phyloP scores from a whole-genome alignment of 2,888 invertebrate genomes.

The Antheraea assamensis region DNA sequence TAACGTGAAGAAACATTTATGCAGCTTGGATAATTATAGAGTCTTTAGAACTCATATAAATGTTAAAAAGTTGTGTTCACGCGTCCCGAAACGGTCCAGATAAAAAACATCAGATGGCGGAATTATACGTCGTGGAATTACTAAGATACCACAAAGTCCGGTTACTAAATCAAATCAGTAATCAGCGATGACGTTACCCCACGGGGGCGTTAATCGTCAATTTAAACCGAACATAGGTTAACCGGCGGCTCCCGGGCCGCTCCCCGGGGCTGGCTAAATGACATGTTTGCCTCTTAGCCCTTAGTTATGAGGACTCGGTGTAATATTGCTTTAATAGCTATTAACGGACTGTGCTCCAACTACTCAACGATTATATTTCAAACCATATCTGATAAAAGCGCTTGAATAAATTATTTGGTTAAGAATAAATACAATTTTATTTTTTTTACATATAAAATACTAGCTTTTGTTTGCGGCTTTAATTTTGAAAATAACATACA shows the following conservation, averaged over 20 bases:
- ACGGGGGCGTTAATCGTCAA: slow-evolving; percentile 55
- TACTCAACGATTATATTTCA: background rate
- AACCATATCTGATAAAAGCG: background rate
- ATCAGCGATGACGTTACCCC: slow-evolving; percentile 19
- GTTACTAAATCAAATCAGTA: slow-evolving; percentile 22
- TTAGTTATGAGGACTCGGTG: slow-evolving; percentile 7
- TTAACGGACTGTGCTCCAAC: background rate
- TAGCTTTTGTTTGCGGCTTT: background rate
- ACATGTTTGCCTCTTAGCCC: slow-evolving; percentile 33
- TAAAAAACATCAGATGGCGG: background rate
- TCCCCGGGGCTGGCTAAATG: slow-evolving; percentile 37
- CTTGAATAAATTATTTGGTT: background rate
- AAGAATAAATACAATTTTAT: background rate
- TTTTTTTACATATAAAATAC: too few species aligned
- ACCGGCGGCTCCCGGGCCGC: slow-evolving; percentile 26
- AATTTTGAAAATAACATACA: too few species aligned
- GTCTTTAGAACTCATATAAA: too few species aligned
- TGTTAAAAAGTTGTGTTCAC: background rate
- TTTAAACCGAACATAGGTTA: slow-evolving; percentile 64
- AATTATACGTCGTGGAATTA: slow-evolving; percentile 9
- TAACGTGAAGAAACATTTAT: background rate
- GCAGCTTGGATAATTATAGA: background rate
- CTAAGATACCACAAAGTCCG: slow-evolving; percentile 12
- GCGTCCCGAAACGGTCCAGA: background rate
- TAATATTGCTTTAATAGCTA: slow-evolving; percentile 4